Percentiles rank a stretch among this genome's conserved stretches.
These are phyloP conservation scores for Epicauta chinensis DNA, from an alignment of 1,140 invertebrate genomes.

Conservation along the genomic window DNA sequence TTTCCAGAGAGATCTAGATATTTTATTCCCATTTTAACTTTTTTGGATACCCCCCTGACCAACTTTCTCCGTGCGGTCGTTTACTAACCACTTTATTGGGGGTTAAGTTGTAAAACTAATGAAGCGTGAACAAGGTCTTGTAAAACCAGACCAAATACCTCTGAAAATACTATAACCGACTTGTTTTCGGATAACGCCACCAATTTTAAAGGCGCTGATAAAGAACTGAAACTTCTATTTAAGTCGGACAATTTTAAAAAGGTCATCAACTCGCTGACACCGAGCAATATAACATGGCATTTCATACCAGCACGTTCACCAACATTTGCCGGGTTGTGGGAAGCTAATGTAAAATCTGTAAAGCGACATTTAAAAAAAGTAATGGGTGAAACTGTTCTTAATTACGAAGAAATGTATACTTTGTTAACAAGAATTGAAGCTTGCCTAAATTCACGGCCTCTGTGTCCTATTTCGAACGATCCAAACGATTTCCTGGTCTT, in stretches of 20 bases:
- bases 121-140: too few species aligned
- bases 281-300: background rate
- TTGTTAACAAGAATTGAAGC: slow-evolving; percentile 29
- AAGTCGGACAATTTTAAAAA: background rate
- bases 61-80: too few species aligned
- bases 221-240: background rate
- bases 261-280: background rate
- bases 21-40: too few species aligned
- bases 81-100: too few species aligned
- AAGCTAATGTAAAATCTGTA: slow-evolving; percentile 2
- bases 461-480: slow-evolving; percentile 28
- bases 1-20: too few species aligned
- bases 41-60: too few species aligned
- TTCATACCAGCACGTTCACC: slow-evolving; percentile 1
- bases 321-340: slow-evolving; percentile 1
- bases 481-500: slow-evolving; percentile 24
- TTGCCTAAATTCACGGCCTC: slow-evolving; percentile 34
- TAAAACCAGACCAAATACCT: too few species aligned
- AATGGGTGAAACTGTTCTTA: slow-evolving; percentile 21
- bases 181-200: slow-evolving; percentile 31
- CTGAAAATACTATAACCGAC: too few species aligned
- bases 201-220: slow-evolving; percentile 27
- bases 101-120: too few species aligned
- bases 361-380: slow-evolving; percentile 12
- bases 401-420: slow-evolving; percentile 29